These are phyloP conservation scores for Malacosoma neustria DNA, from an alignment of 2,888 invertebrate species.

Conservation along the genomic window DNA sequence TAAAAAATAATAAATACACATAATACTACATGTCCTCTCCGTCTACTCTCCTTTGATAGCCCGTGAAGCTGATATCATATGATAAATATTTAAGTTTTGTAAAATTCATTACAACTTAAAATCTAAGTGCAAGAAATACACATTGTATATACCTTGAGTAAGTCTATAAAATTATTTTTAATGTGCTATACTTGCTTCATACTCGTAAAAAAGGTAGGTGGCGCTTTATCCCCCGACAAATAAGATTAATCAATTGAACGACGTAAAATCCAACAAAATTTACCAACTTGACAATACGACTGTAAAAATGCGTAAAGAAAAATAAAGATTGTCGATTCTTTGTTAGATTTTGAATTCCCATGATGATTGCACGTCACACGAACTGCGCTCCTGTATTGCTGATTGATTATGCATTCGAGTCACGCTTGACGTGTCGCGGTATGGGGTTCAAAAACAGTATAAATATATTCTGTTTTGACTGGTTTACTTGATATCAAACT, in stretches of 20 bases:
- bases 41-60: too few species aligned
- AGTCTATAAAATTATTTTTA: too few species aligned
- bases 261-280: neutral
- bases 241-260: neutral
- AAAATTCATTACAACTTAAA: too few species aligned
- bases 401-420: constrained; percentile 71
- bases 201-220: too few species aligned
- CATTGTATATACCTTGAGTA: too few species aligned
- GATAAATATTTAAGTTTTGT: too few species aligned
- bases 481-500: neutral
- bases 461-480: constrained; percentile 6
- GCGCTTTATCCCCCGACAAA: too few species aligned
- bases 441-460: constrained; percentile 40
- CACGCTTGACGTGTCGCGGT: constrained; percentile 44
- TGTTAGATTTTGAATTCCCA: constrained; percentile 56
- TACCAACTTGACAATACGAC: constrained; percentile 16
- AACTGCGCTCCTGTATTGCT: constrained; percentile 52
- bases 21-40: too few species aligned
- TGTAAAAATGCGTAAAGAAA: constrained; percentile 28
- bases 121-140: too few species aligned
- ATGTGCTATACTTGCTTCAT: too few species aligned
- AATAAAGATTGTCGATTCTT: constrained; percentile 52
- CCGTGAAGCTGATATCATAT: too few species aligned
- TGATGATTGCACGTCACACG: constrained; percentile 50
- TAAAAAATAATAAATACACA: too few species aligned